These are phyloP conservation scores for Hippolais icterina DNA, from an alignment of 2,113 vertebrate genomes.

Conservation along the genomic window DNA sequence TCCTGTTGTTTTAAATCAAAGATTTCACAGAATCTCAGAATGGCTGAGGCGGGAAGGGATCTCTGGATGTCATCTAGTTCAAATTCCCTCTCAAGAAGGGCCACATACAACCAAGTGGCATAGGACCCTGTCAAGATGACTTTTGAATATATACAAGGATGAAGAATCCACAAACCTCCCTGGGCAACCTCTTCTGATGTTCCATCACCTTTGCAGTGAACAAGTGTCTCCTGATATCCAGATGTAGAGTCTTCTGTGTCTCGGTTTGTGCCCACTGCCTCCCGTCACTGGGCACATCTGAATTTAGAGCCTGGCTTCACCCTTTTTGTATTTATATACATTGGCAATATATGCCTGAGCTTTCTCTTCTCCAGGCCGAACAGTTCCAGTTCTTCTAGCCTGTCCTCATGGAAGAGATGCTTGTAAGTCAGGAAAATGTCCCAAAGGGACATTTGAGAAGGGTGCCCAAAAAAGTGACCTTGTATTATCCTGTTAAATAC, in stretches of 20 bases:
- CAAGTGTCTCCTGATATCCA: not conserved
- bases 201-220: not conserved
- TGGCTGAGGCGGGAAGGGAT: not conserved
- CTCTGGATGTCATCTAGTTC: not conserved
- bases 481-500: not conserved
- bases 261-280: not conserved
- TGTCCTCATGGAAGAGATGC: not conserved
- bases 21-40: not conserved
- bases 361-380: not conserved
- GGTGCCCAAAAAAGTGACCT: not conserved
- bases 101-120: not conserved
- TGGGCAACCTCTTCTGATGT: not conserved
- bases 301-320: not conserved
- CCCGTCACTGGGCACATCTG: not conserved
- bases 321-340: not conserved
- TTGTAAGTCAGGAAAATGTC: not conserved
- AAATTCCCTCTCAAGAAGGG: not conserved
- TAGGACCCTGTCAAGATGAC: fast-evolving
- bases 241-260: not conserved
- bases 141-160: not conserved
- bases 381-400: not conserved
- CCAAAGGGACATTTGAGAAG: not conserved
- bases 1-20: not conserved
- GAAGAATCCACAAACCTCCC: not conserved
- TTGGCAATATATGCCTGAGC: not conserved